Evolutionary conservation across 2,888 invertebrate genomes (phyloP).

Genomic region (Watsonalla cultraria): DNA sequence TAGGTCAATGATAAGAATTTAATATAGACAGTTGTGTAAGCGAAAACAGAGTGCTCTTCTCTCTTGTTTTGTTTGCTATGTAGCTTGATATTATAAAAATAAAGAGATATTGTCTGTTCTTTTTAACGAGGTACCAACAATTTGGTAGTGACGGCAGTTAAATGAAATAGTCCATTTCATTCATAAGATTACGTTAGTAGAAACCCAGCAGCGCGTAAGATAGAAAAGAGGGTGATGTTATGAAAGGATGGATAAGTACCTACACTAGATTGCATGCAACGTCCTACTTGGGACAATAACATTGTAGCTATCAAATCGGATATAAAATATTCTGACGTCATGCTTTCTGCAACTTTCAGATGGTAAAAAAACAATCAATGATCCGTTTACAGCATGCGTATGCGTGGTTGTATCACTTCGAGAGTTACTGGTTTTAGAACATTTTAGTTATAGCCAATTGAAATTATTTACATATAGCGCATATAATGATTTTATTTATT

Average conservation of each 20-base stretch:
- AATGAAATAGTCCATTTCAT: too few relatives aligned
- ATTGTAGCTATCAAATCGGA: not conserved
- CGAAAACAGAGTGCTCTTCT: not conserved
- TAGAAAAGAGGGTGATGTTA: too few relatives aligned
- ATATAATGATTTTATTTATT: too few relatives aligned
- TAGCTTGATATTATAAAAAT: too few relatives aligned
- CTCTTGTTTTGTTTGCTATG: not conserved
- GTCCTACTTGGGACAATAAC: not conserved
- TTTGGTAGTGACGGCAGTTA: too few relatives aligned
- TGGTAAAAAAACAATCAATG: not conserved
- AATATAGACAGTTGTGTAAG: not conserved
- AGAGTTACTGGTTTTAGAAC: too few relatives aligned
- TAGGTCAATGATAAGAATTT: not conserved
- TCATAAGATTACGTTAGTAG: too few relatives aligned
- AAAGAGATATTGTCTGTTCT: too few relatives aligned
- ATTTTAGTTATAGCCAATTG: too few relatives aligned
- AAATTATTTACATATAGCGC: too few relatives aligned
- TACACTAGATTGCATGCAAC: not conserved
- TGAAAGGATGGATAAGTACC: not conserved
- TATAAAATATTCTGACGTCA: not conserved
- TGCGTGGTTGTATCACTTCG: not conserved
- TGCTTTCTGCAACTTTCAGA: not conserved
- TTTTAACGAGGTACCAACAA: too few relatives aligned
- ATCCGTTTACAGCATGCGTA: not conserved
- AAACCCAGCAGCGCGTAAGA: too few relatives aligned